Conservation (phyloP, 2,113 vertebrate species). For the Crocuta crocuta region DNA sequence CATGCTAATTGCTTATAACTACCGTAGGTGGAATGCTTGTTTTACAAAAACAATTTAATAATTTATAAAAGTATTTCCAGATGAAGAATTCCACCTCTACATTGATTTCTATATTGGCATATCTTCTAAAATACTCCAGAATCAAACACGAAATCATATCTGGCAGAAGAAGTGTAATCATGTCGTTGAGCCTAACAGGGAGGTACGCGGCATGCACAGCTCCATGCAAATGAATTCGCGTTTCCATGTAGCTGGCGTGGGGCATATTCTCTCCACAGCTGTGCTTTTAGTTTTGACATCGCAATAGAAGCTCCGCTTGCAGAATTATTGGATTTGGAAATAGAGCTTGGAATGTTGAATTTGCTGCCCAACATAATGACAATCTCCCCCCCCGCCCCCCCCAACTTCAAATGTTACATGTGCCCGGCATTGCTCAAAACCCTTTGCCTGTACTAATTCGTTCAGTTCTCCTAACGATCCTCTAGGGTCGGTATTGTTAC, state of each 20-base stretch:
- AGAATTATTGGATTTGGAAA: slow-evolving; percentile 67
- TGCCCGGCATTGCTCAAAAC: not conserved
- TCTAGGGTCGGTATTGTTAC: not conserved
- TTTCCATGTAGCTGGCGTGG: slow-evolving; percentile 5
- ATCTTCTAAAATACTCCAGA: slow-evolving; percentile 74
- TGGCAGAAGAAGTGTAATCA: slow-evolving; percentile 77
- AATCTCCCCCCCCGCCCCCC: too few relatives aligned
- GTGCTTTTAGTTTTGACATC: slow-evolving; percentile 64
- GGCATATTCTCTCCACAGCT: slow-evolving; percentile 73
- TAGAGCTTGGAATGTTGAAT: slow-evolving; percentile 67
- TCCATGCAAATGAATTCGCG: slow-evolving; percentile 67
- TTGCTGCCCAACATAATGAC: slow-evolving; percentile 63
- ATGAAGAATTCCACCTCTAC: slow-evolving; percentile 64
- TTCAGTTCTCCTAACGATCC: not conserved
- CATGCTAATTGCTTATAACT: slow-evolving; percentile 2
- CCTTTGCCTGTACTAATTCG: not conserved
- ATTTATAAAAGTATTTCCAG: slow-evolving; percentile 66
- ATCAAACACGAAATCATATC: slow-evolving; percentile 81
- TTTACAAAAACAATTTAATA: not conserved
- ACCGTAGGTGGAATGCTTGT: not conserved
- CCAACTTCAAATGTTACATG: not conserved
- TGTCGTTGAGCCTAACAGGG: slow-evolving; percentile 70
- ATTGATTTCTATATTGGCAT: slow-evolving; percentile 68
- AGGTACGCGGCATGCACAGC: slow-evolving; percentile 63
- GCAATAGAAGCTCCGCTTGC: slow-evolving; percentile 45